Conservation (phyloP, 2,888 invertebrate genomes). For the Notocelia uddmanniana region DNA sequence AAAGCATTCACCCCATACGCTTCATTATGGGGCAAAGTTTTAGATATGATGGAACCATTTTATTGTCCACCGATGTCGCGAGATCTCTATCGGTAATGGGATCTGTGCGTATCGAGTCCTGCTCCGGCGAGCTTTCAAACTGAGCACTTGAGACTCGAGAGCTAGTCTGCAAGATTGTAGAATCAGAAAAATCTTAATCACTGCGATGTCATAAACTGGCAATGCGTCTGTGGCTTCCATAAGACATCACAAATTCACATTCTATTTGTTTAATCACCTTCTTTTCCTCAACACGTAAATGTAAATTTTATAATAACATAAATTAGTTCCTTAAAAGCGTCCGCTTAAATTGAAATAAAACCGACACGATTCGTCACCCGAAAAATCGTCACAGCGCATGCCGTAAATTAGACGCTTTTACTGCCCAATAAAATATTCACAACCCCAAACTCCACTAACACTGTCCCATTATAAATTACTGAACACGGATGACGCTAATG, state of each 20-base stretch:
- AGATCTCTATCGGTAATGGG: conserved; percentile 84
- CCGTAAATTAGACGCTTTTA: conserved; percentile 44
- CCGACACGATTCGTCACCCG: conserved; percentile 8
- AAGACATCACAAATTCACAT: not conserved
- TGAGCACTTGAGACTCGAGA: conserved; percentile 60
- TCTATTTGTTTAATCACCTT: not conserved
- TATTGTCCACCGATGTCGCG: conserved; percentile 85
- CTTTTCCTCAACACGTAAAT: conserved; percentile 3
- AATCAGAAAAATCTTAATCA: conserved; percentile 27
- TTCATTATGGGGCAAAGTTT: conserved; percentile 86
- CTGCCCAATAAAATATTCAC: conserved; percentile 45
- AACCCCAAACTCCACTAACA: conserved; percentile 37
- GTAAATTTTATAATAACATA: conserved; percentile 24
- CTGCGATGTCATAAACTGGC: not conserved
- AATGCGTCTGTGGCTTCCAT: not conserved
- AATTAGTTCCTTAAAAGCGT: conserved; percentile 9
- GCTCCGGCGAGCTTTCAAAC: conserved; percentile 60
- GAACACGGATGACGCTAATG: conserved; percentile 55
- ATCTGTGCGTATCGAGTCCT: conserved; percentile 66
- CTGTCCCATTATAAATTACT: conserved; percentile 52
- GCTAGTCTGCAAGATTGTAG: conserved; percentile 58
- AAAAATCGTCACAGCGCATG: conserved; percentile 22
- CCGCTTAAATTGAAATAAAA: conserved; percentile 14
- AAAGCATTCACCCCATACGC: conserved; percentile 85
- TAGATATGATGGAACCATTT: conserved; percentile 85